Evolutionary conservation across 2,113 vertebrate genomes (phyloP), one percentile per base, ranked within the genome.

Genomic region (Perccottus glenii): DNA sequence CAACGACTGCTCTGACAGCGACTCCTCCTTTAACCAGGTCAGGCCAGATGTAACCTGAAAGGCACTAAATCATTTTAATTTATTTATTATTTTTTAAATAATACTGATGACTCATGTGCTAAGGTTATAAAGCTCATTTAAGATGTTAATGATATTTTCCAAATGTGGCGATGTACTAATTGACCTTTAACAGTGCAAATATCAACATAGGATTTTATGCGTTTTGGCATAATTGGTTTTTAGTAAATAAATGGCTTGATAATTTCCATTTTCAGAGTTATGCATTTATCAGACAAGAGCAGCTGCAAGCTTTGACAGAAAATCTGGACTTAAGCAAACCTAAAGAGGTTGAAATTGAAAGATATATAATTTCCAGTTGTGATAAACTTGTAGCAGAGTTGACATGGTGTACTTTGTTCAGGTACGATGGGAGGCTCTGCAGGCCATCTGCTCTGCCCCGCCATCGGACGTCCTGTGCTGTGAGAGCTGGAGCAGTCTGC

Each of bases 1-100:
- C 65, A 90, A 86, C 0, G 97, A 98, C 87, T 97, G 94, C 88
- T 99, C 96, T 4, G 96, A 99, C 80, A 98, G 96, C n/a, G 96
- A 96, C 83, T 98, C 95, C 0, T 98, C 95, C 0, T 97, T 98
- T 72, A 96, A 94, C 82, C 97, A 96, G 93, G 98, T 98, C 60
- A 68, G 56, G 33, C 14, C 52, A 70, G 6, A 52, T 1, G 10
- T 55, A 73, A 42, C 32, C 43, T 7, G 47, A 33, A 32, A 12
- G 15, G 8, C 42, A 43, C 45, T n/a, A 19, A 14, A 58, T 6
- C 0, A 1, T 27, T 32, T 15, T 46, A 9, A 32, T 50, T 12
- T 5, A 12, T 40, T 38, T 59, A 32, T 38, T 67, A 4, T 9
- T 6, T 53, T 58, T 45, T 56, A 27, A 61, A 32, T 32, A 5